Evolutionary conservation across 2,797 vertebrate species (phyloP), one percentile per base, ranked within the genome.

Genomic region (Monodelphis domestica): DNA sequence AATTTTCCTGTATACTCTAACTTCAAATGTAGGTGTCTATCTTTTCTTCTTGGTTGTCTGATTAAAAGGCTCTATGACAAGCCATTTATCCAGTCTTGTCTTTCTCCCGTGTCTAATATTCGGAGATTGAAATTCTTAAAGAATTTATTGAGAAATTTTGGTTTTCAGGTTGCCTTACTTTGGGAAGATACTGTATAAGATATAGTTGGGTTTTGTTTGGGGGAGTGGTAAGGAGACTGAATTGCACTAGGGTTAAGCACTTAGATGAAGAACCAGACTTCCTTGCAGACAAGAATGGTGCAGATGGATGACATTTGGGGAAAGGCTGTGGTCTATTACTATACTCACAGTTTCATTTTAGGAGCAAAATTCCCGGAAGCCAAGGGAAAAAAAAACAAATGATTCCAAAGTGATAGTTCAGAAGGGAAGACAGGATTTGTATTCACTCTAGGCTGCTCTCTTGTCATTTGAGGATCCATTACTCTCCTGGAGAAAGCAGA

Each of bases 401-500:
- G n/a, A 57, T 87, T 93, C 93, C 93, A 78, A n/a, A 45, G 53
- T 57, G n/a, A 89, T 93, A 87, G 51, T 93, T 95, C 95, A 94
- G 90, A 24, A 93, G 95, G 84, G 55, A 93, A 87, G 55, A 70
- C 53, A 94, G 91, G 92, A 87, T 95, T 93, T 95, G 93, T 89
- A 92, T 97, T 97, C 96, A 88, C 91, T 93, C 50, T 95, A 59
- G 93, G 95, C n/a, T 45, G 93, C 89, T 96, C 92, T 90, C 38
- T 97, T 21, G 28, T 93, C 94, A 92, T 96, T 95, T 95, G 93
- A 96, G 95, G 96, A 97, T 95, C 96, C 97, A 97, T 98, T 97
- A 97, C 96, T 98, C 97, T 97, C 91, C 93, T 33, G 93, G 53
- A 96, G 97, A 96, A 96, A 97, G 96, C 97, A 97, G 96, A 97